These are phyloP conservation scores for Petrolisthes cinctipes DNA, from an alignment of 2,888 invertebrate species.

Conservation along the genomic window DNA sequence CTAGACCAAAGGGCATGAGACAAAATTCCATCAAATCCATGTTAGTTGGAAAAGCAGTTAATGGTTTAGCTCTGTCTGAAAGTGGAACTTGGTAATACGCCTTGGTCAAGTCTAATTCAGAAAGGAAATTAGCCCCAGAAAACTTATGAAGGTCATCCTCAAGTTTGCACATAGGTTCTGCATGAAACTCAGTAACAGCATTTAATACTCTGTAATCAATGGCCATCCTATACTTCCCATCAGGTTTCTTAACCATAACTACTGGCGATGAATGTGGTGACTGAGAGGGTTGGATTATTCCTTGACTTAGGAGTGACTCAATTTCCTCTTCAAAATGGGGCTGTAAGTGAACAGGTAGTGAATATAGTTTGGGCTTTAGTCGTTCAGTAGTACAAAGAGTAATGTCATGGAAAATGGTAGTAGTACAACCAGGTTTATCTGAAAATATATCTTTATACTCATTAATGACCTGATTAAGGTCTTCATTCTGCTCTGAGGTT, in stretches of 20 bases:
- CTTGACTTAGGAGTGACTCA: neutral
- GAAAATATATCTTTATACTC: slow-evolving; percentile 24
- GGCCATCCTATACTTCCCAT: neutral
- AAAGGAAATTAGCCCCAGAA: neutral
- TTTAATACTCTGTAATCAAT: neutral
- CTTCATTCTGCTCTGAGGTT: too few species aligned
- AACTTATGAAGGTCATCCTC: slow-evolving; percentile 2
- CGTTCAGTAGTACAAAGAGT: neutral
- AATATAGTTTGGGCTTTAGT: slow-evolving; percentile 13
- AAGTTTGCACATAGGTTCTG: neutral
- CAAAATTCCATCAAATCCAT: neutral
- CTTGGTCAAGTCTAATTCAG: slow-evolving; percentile 12
- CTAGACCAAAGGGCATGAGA: neutral
- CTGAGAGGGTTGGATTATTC: neutral
- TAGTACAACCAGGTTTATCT: slow-evolving; percentile 12
- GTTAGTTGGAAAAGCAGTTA: neutral
- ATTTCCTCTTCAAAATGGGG: neutral
- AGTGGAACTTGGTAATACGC: slow-evolving; percentile 15
- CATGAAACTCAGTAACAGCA: neutral
- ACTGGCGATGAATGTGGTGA: neutral
- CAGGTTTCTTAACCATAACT: neutral
- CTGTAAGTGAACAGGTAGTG: slow-evolving; percentile 4
- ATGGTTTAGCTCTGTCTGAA: neutral
- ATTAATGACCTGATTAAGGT: too few species aligned
- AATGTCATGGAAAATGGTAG: slow-evolving; percentile 9